Evolutionary conservation across 2,797 vertebrate species (phyloP).

Genomic region (Neostethus bicornis): DNA sequence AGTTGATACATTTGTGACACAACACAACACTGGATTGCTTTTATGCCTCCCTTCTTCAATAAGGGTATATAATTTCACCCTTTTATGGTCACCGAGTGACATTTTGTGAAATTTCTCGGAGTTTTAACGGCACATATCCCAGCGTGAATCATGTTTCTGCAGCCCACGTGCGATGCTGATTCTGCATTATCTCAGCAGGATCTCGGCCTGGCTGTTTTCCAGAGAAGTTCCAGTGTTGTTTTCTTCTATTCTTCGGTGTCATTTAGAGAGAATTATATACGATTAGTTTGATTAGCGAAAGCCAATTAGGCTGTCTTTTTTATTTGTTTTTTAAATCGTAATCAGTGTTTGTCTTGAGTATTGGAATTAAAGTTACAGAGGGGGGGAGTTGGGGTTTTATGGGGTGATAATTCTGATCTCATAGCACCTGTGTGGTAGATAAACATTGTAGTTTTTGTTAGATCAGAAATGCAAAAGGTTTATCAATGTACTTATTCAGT

Average conservation of each 20-base stretch:
- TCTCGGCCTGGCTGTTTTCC: conserved; percentile 1
- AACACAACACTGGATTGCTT: conserved; percentile 3
- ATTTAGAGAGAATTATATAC: conserved; percentile 56
- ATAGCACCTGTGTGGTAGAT: no score
- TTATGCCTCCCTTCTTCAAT: background rate
- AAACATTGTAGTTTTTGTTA: no score
- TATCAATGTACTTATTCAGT: no score
- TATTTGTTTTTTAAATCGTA: conserved; percentile 33
- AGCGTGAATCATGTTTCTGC: conserved; percentile 16
- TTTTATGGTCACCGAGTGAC: background rate
- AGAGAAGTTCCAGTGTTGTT: conserved; percentile 11
- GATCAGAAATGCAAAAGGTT: no score
- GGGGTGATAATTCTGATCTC: no score
- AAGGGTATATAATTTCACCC: conserved; percentile 1
- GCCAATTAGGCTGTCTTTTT: no score
- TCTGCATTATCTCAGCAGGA: conserved; percentile 10
- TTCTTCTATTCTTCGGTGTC: conserved; percentile 10
- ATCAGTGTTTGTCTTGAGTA: conserved; percentile 19
- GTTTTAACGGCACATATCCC: conserved; percentile 11
- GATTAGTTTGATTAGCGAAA: conserved; percentile 39
- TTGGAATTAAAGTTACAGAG: conserved; percentile 2
- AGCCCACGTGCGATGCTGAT: conserved; percentile 20
- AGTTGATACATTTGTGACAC: background rate
- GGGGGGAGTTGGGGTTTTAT: no score
- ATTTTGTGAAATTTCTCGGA: conserved; percentile 2